Conservation (phyloP, 2,888 invertebrate species). For the Tiphia femorata region DNA sequence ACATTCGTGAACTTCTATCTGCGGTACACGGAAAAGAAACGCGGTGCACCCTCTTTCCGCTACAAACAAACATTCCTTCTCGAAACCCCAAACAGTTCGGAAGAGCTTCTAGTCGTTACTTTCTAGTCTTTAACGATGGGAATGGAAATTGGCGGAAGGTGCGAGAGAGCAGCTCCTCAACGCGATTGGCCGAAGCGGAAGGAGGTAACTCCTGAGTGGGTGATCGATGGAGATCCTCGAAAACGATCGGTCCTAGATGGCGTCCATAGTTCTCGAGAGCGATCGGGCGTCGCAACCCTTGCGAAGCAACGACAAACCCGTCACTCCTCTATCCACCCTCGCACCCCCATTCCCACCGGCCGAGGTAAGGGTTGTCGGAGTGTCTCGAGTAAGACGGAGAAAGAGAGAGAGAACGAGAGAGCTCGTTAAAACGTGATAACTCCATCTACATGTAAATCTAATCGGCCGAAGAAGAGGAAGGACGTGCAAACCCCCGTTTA, state of each 20-base stretch:
- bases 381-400: background rate
- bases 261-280: constrained; percentile 2
- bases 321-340: too few relatives aligned
- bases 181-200: constrained; percentile 23
- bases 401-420: constrained; percentile 21
- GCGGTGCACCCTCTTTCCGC: too few relatives aligned
- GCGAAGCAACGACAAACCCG: constrained; percentile 30
- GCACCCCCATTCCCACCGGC: too few relatives aligned
- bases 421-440: constrained; percentile 63
- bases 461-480: too few relatives aligned
- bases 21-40: too few relatives aligned
- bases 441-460: constrained; percentile 64
- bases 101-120: too few relatives aligned
- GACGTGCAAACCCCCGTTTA: constrained; percentile 48
- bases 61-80: too few relatives aligned
- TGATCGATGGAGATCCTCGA: constrained; percentile 45
- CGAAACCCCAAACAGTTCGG: too few relatives aligned
- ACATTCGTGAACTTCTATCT: too few relatives aligned
- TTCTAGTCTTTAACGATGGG: background rate
- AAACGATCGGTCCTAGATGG: constrained; percentile 32
- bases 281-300: constrained; percentile 25
- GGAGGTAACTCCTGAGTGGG: constrained; percentile 3
- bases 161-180: constrained; percentile 5
- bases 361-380: too few relatives aligned
- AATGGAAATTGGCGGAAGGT: constrained; percentile 24